Evolutionary conservation across 2,797 vertebrate genomes (phyloP), one percentile per base, ranked within the genome.

Genomic region (Tenualosa ilisha): DNA sequence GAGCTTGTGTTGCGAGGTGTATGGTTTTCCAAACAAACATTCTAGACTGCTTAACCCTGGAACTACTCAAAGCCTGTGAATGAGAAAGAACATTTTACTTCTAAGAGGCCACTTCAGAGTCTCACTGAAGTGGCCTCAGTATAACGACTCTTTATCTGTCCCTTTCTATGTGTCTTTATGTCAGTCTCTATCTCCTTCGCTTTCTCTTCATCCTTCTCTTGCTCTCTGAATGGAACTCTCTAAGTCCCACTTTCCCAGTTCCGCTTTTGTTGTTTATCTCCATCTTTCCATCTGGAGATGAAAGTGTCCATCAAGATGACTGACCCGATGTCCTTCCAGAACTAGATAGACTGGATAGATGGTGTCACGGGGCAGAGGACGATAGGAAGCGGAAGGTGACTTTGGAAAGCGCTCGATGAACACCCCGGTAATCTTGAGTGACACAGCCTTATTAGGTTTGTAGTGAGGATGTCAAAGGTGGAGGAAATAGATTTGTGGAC

Each of bases 261-360:
- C 26, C 31, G 6, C 65, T 17, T 72, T 40, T 37, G 31, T 37
- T 6, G 31, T 37, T 37, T 72, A 37, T 37, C 26, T 72, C 65
- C 65, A 72, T 65, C 63, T 31, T 7, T 65, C 63, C 63, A 65
- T 72, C 65, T 37, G 65, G 31, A 72, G 31, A 72, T 72, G 65
- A 72, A 40, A 17, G 65, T 72, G 65, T 72, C 65, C 31, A 72
- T 72, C 65, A 72, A 72, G 65, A 72, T 72, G 65, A 26, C 65
- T 6, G 65, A 72, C 13, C 65, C 31, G 11, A 6, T 9, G 59
- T 63, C 59, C 59, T 24, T n/a, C 59, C n/a, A 51, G 59, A 63
- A n/a, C 59, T 24, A n/a, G 59, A n/a, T n/a, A 63, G 59, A 11
- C 22, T n/a, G 59, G 59, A 24, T n/a, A 24, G 59, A 6, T 9